A percentile compares a stretch with the other conserved stretches of the same genome.
Evolutionary conservation across 2,888 invertebrate genomes (phyloP).

Genomic region (Willowsia nigromaculata): DNA sequence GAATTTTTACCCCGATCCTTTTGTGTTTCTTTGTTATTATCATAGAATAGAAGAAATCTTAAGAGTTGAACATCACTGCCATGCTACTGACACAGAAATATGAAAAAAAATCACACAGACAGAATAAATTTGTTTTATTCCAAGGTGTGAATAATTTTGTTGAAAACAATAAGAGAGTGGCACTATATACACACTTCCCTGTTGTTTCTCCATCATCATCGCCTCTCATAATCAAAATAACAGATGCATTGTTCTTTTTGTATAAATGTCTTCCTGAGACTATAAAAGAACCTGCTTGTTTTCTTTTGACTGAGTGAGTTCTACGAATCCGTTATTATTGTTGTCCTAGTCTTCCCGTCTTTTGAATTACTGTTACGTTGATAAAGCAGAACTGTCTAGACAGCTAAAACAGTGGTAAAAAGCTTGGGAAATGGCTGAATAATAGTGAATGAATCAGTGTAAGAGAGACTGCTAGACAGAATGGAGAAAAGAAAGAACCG

Average conservation of each 20-base stretch:
- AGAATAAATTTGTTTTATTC: slow-evolving; percentile 5
- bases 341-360: no score
- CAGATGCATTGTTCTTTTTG: neutral
- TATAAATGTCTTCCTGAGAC: neutral
- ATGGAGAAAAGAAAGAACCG: neutral
- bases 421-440: slow-evolving; percentile 27
- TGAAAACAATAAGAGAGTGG: neutral
- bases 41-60: no score
- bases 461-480: no score
- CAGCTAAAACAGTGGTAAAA: slow-evolving; percentile 4
- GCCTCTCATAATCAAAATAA: neutral
- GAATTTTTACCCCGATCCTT: no score
- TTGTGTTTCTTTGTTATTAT: no score
- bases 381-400: slow-evolving; percentile 48
- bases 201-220: neutral
- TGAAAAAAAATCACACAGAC: neutral
- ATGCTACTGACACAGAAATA: neutral
- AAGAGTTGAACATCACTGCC: neutral
- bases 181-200: neutral
- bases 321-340: neutral
- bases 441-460: slow-evolving; percentile 26
- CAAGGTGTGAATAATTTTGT: slow-evolving; percentile 23
- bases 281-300: neutral
- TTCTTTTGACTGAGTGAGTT: slow-evolving; percentile 18
- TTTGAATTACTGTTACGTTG: slow-evolving; percentile 32